A percentile compares a stretch with the other conserved stretches of the same genome.
phyloP scores from a whole-genome alignment of 2,797 vertebrate genomes.

The Rallus crepitans region DNA sequence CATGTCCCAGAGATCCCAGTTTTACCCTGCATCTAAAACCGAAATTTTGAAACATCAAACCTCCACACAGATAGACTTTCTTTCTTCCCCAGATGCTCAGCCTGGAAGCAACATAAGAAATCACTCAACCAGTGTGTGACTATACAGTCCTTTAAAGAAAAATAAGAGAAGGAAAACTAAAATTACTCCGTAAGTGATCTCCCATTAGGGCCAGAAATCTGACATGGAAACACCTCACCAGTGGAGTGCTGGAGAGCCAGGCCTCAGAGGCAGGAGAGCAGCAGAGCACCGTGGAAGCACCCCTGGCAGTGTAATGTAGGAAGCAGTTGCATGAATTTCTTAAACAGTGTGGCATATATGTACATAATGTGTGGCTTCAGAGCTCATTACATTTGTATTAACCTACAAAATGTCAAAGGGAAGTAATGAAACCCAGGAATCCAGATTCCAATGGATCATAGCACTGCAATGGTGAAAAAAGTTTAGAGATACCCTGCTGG shows the following conservation, averaged over 20 bases:
- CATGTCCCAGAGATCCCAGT: neutral
- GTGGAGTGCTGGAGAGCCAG: neutral
- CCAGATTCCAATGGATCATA: neutral
- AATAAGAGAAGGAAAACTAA: neutral
- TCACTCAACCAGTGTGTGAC: neutral
- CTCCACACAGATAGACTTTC: neutral
- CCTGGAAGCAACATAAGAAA: neutral
- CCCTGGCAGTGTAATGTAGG: fast-evolving
- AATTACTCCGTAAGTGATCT: neutral
- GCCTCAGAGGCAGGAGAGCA: neutral
- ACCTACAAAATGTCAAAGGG: neutral
- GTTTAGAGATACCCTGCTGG: neutral
- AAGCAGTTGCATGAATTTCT: neutral
- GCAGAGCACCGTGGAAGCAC: neutral
- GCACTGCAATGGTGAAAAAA: neutral
- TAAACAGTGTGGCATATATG: neutral
- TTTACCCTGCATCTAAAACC: neutral
- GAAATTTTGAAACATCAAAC: neutral
- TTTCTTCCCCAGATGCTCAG: neutral
- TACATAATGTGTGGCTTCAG: neutral
- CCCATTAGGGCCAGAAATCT: neutral
- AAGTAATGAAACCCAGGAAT: neutral
- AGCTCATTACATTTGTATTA: neutral
- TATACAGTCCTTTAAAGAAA: neutral
- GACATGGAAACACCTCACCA: neutral